Conservation (phyloP, 1,140 invertebrate genomes). For the Cotesia vestalis region DNA sequence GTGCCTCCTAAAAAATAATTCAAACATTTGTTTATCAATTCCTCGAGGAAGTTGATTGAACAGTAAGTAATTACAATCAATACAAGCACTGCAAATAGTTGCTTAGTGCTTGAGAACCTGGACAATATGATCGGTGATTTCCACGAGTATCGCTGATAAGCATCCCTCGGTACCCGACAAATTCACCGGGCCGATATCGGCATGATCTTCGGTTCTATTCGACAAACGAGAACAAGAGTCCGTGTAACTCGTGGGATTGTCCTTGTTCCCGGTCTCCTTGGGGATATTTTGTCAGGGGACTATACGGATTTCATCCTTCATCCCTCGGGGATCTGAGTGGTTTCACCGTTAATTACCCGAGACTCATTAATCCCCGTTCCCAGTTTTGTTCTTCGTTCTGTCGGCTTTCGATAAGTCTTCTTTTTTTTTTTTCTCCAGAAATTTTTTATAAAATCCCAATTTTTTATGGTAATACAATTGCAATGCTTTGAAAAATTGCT, state of each 20-base stretch:
- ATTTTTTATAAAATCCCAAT: slow-evolving; percentile 1
- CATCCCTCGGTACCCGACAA: slow-evolving; percentile 37
- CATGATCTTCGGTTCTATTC: slow-evolving; percentile 1
- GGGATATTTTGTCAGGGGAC: slow-evolving; percentile 41
- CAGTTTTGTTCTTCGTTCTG: slow-evolving; percentile 1
- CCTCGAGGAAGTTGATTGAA: no score
- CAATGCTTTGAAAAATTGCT: no score
- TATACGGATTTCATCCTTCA: slow-evolving; percentile 55
- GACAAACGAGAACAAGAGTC: neutral
- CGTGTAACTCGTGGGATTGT: slow-evolving; percentile 33
- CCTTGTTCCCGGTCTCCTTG: slow-evolving; percentile 21
- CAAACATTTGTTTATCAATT: no score
- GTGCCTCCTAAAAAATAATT: no score
- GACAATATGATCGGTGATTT: slow-evolving; percentile 38
- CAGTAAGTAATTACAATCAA: no score
- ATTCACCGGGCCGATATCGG: slow-evolving; percentile 18
- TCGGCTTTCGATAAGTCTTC: slow-evolving; percentile 3
- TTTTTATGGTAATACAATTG: no score
- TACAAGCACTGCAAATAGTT: no score
- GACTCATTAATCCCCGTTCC: slow-evolving; percentile 46
- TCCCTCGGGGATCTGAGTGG: slow-evolving; percentile 46
- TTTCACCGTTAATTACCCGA: slow-evolving; percentile 57
- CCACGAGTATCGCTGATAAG: slow-evolving; percentile 55
- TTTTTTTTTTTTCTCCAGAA: neutral
- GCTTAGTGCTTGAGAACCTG: neutral